Conservation (phyloP, 2,797 vertebrate species). For the Semaprochilodus insignis region DNA sequence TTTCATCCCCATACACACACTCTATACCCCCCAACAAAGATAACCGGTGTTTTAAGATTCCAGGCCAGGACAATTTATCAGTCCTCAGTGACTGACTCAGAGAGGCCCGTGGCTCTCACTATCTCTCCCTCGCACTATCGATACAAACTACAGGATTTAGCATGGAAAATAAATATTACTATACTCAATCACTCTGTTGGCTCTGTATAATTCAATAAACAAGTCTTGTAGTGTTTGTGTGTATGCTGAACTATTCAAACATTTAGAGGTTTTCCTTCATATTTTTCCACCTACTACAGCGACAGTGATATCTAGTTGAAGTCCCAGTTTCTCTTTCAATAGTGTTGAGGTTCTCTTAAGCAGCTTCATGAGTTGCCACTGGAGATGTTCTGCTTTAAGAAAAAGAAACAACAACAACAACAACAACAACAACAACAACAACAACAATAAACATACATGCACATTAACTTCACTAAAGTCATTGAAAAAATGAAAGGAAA, state of each 20-base stretch:
- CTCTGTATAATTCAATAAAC: neutral
- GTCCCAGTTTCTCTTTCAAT: no score
- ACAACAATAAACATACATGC: no score
- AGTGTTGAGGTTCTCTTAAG: no score
- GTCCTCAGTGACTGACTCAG: conserved; percentile 24
- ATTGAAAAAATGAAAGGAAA: no score
- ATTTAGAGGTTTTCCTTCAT: neutral
- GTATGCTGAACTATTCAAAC: neutral
- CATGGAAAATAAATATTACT: neutral
- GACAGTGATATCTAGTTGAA: neutral
- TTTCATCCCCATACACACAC: conserved; percentile 1
- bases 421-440: no score
- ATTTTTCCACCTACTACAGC: neutral
- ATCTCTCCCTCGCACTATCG: conserved; percentile 11
- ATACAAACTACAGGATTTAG: neutral
- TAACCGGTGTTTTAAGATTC: conserved; percentile 60
- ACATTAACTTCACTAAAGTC: no score
- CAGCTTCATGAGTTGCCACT: no score
- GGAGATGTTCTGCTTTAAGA: no score
- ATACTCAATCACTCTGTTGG: neutral
- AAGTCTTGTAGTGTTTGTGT: neutral
- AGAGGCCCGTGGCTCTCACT: conserved; percentile 1
- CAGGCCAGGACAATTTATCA: conserved; percentile 49
- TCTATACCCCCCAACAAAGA: conserved; percentile 32
- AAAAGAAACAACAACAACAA: no score